Evolutionary conservation across 2,797 vertebrate species (phyloP), one percentile per base, ranked within the genome.

Genomic region (Geotrypetes seraphini): DNA sequence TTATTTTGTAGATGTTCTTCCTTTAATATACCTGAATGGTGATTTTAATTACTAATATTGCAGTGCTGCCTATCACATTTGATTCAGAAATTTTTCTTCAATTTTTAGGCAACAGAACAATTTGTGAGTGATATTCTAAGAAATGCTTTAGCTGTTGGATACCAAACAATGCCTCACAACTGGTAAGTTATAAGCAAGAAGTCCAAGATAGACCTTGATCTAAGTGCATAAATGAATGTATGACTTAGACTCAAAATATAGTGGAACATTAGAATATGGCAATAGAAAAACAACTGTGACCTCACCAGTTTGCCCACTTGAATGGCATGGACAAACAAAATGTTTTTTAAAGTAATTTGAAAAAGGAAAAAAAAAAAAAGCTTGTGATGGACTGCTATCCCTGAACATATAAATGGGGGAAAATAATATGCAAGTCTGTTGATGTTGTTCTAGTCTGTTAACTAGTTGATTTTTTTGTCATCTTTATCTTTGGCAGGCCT

Each of bases 41-140:
- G n/a, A n/a, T n/a, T n/a, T n/a, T n/a, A n/a, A n/a, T n/a, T n/a
- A n/a, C n/a, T n/a, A n/a, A n/a, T n/a, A n/a, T n/a, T n/a, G n/a
- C n/a, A n/a, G n/a, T n/a, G n/a, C n/a, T n/a, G n/a, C n/a, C n/a
- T n/a, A n/a, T n/a, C n/a, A n/a, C n/a, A 19, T 19, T 19, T 19
- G 19, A 8, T 19, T 8, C 19, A 19, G 19, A 11, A 25, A 31
- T 18, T 10, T 39, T 20, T 36, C 28, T 22, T 10, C 27, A n/a
- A 57, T 36, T 11, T 19, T 10, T 22, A 98, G 96, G 93, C 91
- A 17, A 94, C 92, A 1, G 85, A 96, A 27, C 92, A 97, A 77
- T 89, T 98, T 66, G 81, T 88, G 69, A 95, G 78, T 22, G 95
- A 98, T 48, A 70, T 98, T 63, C 77, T 98, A 25, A 83, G 96